Conservation (phyloP, 2,797 vertebrate species). For the Gallinago solitaria region DNA sequence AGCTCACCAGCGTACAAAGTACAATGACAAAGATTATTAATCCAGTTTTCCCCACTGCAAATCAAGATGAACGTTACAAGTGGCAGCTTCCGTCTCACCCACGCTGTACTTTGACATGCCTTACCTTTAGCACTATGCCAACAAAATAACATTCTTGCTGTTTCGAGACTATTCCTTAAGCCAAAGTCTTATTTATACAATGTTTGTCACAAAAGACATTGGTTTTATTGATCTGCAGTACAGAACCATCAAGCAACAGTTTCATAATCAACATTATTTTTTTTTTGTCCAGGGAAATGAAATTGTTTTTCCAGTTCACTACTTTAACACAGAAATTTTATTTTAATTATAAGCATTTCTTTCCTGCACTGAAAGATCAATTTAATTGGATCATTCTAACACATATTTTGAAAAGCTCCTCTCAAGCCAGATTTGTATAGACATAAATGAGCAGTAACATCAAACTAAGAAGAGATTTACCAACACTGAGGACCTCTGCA, state of each 20-base stretch:
- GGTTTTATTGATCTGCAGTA: conserved; percentile 51
- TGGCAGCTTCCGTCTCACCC: neutral
- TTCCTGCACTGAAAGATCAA: neutral
- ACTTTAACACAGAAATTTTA: conserved; percentile 1
- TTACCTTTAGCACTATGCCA: neutral
- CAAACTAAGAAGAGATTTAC: conserved; percentile 11
- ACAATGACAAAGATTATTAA: neutral
- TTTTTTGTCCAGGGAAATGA: neutral
- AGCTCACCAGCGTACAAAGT: conserved; percentile 51
- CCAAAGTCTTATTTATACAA: conserved; percentile 8
- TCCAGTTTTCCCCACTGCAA: conserved; percentile 39
- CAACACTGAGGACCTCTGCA: conserved; percentile 32
- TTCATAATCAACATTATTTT: conserved; percentile 1
- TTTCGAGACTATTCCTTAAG: neutral
- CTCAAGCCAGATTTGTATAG: neutral
- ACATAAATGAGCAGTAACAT: conserved; percentile 14
- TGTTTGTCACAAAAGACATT: neutral
- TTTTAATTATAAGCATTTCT: conserved; percentile 52
- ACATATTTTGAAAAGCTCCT: conserved; percentile 44
- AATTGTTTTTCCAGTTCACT: conserved; percentile 58
- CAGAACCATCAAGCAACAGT: conserved; percentile 13
- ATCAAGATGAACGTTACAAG: neutral
- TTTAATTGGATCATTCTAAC: conserved; percentile 41
- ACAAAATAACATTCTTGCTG: neutral
- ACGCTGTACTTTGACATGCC: neutral